These are phyloP conservation scores for Lysandra coridon DNA, from an alignment of 2,888 invertebrate species.

Conservation along the genomic window DNA sequence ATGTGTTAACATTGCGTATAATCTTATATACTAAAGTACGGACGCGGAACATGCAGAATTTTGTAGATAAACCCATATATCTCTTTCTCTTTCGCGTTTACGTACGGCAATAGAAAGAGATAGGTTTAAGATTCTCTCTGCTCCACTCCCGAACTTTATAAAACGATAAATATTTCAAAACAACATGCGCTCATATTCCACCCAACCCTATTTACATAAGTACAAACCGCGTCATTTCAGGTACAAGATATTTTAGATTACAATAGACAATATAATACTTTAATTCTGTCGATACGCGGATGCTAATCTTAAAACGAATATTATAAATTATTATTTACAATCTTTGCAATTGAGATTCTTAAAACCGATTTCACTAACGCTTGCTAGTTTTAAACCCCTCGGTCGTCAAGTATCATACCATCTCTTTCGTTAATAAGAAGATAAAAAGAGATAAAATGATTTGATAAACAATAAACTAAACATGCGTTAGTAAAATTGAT, in stretches of 20 bases:
- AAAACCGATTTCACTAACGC: conserved; percentile 45
- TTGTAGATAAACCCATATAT: background rate
- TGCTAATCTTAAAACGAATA: conserved; percentile 53
- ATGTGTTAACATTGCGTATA: conserved; percentile 36
- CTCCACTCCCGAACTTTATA: background rate
- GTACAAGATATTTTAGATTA: conserved; percentile 31
- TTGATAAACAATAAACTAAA: background rate
- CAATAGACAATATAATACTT: background rate
- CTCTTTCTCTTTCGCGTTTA: background rate
- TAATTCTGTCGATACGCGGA: conserved; percentile 45
- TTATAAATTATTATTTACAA: conserved; percentile 72
- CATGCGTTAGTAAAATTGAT: conserved; percentile 41
- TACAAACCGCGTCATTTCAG: conserved; percentile 28
- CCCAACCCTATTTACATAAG: conserved; percentile 33
- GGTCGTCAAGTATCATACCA: background rate
- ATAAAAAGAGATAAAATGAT: background rate
- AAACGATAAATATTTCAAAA: conserved; percentile 32
- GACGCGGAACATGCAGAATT: background rate
- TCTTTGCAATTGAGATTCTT: conserved; percentile 45
- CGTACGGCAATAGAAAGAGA: too few relatives aligned
- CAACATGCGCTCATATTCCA: conserved; percentile 30
- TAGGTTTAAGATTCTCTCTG: background rate
- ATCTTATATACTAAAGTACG: background rate
- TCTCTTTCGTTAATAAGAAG: background rate
- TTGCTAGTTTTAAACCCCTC: background rate